Conservation (phyloP, 2,888 invertebrate species). For the Agrochola litura region DNA sequence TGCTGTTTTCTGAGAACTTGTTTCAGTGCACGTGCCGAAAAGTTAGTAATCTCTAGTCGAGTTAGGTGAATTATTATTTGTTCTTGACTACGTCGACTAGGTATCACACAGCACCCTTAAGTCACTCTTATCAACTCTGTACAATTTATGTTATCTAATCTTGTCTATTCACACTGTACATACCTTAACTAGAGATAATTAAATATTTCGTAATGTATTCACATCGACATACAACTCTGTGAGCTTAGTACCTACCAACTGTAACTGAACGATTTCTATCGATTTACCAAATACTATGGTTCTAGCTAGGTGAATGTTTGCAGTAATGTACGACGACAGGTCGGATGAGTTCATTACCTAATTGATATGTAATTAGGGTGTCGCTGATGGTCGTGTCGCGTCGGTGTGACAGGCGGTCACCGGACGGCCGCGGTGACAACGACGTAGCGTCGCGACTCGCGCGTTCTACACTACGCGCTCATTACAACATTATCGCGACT, state of each 20-base stretch:
- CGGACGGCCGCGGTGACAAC: constrained; percentile 21
- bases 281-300: constrained; percentile 35
- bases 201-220: constrained; percentile 47
- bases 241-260: constrained; percentile 5
- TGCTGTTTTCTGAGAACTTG: constrained; percentile 2
- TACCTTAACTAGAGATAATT: constrained; percentile 53
- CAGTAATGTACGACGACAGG: constrained; percentile 43
- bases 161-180: constrained; percentile 63
- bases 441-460: constrained; percentile 5
- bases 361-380: constrained; percentile 62
- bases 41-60: not conserved
- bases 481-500: constrained; percentile 62
- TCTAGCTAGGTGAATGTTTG: constrained; percentile 44
- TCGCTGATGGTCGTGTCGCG: constrained; percentile 38
- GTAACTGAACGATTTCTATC: constrained; percentile 43
- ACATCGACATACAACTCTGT: constrained; percentile 15
- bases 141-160: constrained; percentile 69
- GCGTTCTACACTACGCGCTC: constrained; percentile 35
- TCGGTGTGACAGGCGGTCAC: constrained; percentile 38
- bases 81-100: constrained; percentile 21
- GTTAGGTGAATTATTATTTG: constrained; percentile 19
- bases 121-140: constrained; percentile 62
- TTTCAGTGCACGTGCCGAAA: not conserved
- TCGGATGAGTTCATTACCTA: constrained; percentile 57
- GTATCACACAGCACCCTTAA: constrained; percentile 27